Evolutionary conservation across 2,113 vertebrate species (phyloP), one percentile per base, ranked within the genome.

Genomic region (Aptenodytes patagonicus): DNA sequence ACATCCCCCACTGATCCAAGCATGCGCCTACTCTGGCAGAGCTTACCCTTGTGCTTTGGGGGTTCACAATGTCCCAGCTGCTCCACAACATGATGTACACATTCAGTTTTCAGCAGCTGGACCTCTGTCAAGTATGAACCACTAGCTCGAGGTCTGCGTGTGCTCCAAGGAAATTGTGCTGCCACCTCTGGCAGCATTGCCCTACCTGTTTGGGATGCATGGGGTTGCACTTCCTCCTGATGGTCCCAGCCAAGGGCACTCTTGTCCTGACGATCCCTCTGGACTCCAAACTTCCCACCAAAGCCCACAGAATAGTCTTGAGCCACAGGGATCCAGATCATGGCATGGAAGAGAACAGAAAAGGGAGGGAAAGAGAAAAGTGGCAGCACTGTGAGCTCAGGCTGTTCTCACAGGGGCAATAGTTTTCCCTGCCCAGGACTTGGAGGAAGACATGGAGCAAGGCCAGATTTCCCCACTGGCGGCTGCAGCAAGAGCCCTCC

Each of bases 251-350:
- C 96, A 31, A 97, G 58, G 62, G 98, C 98, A 46, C 97, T 97
- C 80, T 98, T 99, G 97, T 99, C 99, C 86, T 99, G 98, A 40
- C 98, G 98, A 55, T 99, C 99, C 83, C 96, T 98, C 96, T 99
- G 98, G 28, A 99, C 98, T 0, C 99, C 99, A 5, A 98, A 99
- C 87, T 99, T 99, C 29, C 97, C 97, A 71, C 96, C 98, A 58
- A 98, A 98, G 42, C 97, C 97, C 66, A 97, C 29, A 3, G 98
- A 75, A 40, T 98, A 97, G 64, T 98, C 98, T 98, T 96, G 73
- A 96, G 54, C 18, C 89, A 86, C 22, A 9, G 47, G 22, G 24
- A 89, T 85, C 29, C 95, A 89, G n/a, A 51, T 28, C 46, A 57
- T 1, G 17, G 28, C 40, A 65, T 16, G 28, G 57, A 87, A 92